Percentiles rank a stretch among this genome's conserved stretches.
These are phyloP conservation scores for Nilaparvata lugens DNA, from an alignment of 1,140 invertebrate genomes.

Conservation along the genomic window DNA sequence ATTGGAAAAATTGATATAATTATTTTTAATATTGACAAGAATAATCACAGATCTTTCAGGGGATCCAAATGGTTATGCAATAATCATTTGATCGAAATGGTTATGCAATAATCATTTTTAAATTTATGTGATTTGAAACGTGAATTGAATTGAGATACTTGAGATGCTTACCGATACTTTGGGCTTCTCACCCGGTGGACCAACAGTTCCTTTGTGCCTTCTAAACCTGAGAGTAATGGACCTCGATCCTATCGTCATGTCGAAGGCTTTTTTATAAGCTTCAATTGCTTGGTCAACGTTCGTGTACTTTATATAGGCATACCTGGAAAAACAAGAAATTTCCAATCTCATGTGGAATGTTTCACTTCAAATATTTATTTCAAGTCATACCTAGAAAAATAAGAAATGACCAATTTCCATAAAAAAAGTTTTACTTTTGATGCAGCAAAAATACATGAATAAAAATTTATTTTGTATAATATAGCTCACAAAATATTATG, in stretches of 20 bases:
- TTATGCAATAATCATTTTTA: neutral
- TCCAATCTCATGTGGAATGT: too few species aligned
- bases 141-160: too few species aligned
- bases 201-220: conserved; percentile 40
- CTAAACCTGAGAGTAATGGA: conserved; percentile 54
- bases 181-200: conserved; percentile 21
- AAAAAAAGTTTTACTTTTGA: too few species aligned
- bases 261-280: conserved; percentile 47
- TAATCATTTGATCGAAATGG: neutral
- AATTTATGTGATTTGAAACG: too few species aligned
- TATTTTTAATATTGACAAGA: too few species aligned
- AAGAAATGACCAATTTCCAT: too few species aligned
- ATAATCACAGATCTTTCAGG: conserved; percentile 4
- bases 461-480: too few species aligned
- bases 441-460: too few species aligned
- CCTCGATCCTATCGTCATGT: conserved; percentile 48
- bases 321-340: conserved; percentile 38
- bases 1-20: too few species aligned
- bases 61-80: neutral
- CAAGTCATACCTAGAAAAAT: too few species aligned
- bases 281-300: conserved; percentile 48
- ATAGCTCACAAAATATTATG: too few species aligned
- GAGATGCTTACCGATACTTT: conserved; percentile 5
- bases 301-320: conserved; percentile 53
- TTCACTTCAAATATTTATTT: too few species aligned